A percentile compares a stretch with the other conserved stretches of the same genome.
Conservation (phyloP, 2,797 vertebrate genomes). For the Xiphorhynchus erythropygius region DNA sequence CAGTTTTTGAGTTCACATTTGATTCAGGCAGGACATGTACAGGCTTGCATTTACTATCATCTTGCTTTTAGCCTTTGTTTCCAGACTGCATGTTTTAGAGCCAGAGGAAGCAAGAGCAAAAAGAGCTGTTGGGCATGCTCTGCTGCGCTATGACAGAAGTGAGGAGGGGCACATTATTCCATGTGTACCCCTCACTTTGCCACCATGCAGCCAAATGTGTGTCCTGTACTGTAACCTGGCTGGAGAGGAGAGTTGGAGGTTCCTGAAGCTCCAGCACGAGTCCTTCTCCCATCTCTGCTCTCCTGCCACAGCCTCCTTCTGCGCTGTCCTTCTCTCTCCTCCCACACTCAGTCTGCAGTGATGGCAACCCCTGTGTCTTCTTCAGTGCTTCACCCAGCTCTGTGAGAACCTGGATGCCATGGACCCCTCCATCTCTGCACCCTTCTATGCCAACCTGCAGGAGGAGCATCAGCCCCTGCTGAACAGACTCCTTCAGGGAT, state of each 20-base stretch:
- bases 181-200: neutral
- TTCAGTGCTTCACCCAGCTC: conserved; percentile 73
- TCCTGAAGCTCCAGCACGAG: neutral
- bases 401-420: conserved; percentile 70
- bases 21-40: accelerated
- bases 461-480: conserved; percentile 60
- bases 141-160: neutral
- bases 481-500: conserved; percentile 63
- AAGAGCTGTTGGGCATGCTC: neutral
- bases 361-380: neutral
- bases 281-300: neutral
- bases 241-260: neutral
- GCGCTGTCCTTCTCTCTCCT: neutral
- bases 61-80: neutral
- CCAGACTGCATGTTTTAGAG: neutral
- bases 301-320: neutral
- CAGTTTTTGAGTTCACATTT: neutral
- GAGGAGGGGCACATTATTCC: neutral
- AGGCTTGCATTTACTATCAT: neutral
- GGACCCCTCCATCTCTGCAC: conserved; percentile 41
- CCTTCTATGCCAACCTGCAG: conserved; percentile 71
- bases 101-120: neutral
- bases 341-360: neutral
- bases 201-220: neutral
- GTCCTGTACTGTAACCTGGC: neutral